Evolutionary conservation across 2,888 invertebrate genomes (phyloP), one percentile per base, ranked within the genome.

Genomic region (Habrosyne pyritoides): DNA sequence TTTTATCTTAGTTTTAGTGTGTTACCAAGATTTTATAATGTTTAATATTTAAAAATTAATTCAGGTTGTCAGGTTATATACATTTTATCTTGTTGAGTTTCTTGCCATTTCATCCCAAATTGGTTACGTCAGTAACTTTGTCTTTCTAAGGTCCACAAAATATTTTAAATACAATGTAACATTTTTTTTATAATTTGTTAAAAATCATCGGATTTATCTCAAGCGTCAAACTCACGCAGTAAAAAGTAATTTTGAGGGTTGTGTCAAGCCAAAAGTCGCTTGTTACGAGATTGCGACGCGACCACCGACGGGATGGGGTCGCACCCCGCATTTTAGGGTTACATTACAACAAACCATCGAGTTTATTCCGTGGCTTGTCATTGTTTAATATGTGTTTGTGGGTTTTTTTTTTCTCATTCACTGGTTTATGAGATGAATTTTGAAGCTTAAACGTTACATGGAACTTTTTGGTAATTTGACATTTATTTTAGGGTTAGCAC

Each of bases 321-420:
- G 73, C 71, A 67, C 79, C 82, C 79, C 73, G 71, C 69, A 61
- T 71, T 76, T 76, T 74, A 80, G 81, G 83, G 81, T 81, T 82
- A 42, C 42, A 42, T 42, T 42, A 42, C 42, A 28, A 78, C 77
- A 74, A 73, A 60, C 67, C 60, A 65, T 64, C 67, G 59, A 56
- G 56, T 62, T 67, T 73, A 69, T 71, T 42, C 18, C 67, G 75
- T 63, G 73, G 75, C 70, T 72, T 64, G 69, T 50, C 50, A 28
- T 50, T 50, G 73, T 73, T 72, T 71, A 70, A 42, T 42, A 18
- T 14, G 57, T 60, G 69, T 70, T 73, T 67, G 65, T 60, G 53
- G 66, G 60, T 67, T 70, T 65, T 69, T 64, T 64, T 63, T 68
- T 64, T 67, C 63, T 58, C 52, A 63, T 67, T 66, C 53, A 57